Evolutionary conservation across 1,140 invertebrate genomes (phyloP), one percentile per base, ranked within the genome.

Genomic region (Drosophila mauritiana): DNA sequence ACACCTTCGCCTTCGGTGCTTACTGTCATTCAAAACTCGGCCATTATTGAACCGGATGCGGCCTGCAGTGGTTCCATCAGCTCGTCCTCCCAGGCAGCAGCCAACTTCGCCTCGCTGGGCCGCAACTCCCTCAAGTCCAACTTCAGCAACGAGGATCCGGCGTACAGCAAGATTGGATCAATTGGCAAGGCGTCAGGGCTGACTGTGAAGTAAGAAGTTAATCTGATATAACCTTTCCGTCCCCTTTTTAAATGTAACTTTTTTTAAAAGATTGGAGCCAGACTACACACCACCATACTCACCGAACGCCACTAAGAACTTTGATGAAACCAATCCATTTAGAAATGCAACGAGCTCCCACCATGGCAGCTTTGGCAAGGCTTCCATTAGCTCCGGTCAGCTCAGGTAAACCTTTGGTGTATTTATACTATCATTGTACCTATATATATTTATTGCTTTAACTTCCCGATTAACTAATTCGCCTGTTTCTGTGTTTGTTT

Each of bases 341-440:
- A 77, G 84, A 49, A 92, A 80, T 58, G 86, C 80, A 7, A 55
- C 78, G 2, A 49, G 74, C n/a, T 91, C 91, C 10, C 90, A 91
- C 67, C 91, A 92, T 49, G 75, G 91, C 54, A 92, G 91, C 64
- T 92, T 92, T 83, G 92, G 92, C 65, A 92, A 92, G 51, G 91
- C 92, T 4, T 92, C 92, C 15, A 91, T 92, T 70, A 91, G 91
- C 78, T 92, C 91, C 15, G 91, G 90, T 12, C 84, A 89, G 64
- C 83, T 92, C 73, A 92, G 91, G 91, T 92, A 67, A 51, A 40
- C 15, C 54, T 15, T 22, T 1, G 11, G 48, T 20, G 45, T 39
- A 27, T 22, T 43, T 46, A 51, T 63, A 55, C 42, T 20, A 49
- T 39, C 2, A 48, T 48, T 27, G 17, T 67, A 40, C 22, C 25